These are phyloP conservation scores for Agrotis exclamationis DNA, from an alignment of 2,888 invertebrate species.

Conservation along the genomic window DNA sequence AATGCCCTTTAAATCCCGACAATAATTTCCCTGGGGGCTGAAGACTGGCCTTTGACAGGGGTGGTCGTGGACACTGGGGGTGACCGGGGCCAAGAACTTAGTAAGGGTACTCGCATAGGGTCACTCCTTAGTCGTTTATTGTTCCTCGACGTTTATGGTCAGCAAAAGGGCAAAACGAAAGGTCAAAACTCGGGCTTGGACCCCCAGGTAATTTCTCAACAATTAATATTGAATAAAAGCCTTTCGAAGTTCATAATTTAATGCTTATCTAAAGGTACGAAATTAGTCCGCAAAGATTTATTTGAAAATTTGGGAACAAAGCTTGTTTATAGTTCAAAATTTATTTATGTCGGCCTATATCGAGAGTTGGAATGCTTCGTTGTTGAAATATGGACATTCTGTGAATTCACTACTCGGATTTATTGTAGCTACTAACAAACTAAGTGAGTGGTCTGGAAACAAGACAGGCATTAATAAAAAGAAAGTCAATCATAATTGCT, in stretches of 20 bases:
- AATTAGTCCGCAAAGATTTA: constrained; percentile 77
- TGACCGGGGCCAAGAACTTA: constrained; percentile 84
- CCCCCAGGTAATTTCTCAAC: constrained; percentile 80
- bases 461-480: background rate
- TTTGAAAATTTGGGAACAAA: constrained; percentile 72
- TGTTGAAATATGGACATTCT: constrained; percentile 68
- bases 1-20: constrained; percentile 91
- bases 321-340: constrained; percentile 70
- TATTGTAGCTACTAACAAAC: constrained; percentile 44
- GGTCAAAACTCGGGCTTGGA: constrained; percentile 77
- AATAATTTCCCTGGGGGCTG: constrained; percentile 90
- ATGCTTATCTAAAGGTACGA: constrained; percentile 73
- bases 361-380: constrained; percentile 69
- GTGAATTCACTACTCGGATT: constrained; percentile 55
- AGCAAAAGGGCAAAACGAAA: constrained; percentile 86
- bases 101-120: constrained; percentile 82
- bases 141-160: constrained; percentile 90
- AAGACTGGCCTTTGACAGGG: constrained; percentile 88
- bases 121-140: constrained; percentile 87
- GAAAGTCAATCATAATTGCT: background rate
- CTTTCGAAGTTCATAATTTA: constrained; percentile 68
- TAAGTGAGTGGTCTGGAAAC: constrained; percentile 16
- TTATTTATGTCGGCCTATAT: constrained; percentile 69
- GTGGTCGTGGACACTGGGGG: constrained; percentile 87
- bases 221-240: constrained; percentile 81